A percentile compares a stretch with the other conserved stretches of the same genome.
Conservation (phyloP, 2,797 vertebrate genomes). For the Rhinophrynus dorsalis region DNA sequence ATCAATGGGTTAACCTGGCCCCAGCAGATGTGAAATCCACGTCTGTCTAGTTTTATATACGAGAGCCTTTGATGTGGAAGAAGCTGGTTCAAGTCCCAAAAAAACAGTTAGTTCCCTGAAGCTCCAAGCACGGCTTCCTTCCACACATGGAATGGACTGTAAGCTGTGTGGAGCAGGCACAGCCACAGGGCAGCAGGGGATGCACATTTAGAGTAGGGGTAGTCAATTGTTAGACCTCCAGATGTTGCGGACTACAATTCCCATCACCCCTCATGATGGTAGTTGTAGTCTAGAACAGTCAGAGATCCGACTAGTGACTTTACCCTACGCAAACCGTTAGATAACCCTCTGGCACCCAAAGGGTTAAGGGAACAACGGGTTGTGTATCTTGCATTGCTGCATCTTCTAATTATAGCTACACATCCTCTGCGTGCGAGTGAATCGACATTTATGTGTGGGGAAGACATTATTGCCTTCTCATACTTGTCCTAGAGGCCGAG, state of each 20-base stretch:
- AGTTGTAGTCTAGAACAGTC: too few species aligned
- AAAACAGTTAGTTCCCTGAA: not conserved
- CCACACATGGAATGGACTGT: not conserved
- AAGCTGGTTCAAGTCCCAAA: not conserved
- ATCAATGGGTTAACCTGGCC: not conserved
- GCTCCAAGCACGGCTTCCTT: not conserved
- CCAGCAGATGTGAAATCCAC: not conserved
- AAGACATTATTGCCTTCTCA: constrained; percentile 1
- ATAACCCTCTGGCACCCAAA: too few species aligned
- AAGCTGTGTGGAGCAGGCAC: not conserved
- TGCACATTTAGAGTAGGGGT: too few species aligned
- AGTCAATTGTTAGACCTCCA: too few species aligned
- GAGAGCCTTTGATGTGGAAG: constrained; percentile 7
- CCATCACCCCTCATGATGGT: too few species aligned
- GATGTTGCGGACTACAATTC: too few species aligned
- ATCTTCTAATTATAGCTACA: too few species aligned
- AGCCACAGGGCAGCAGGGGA: not conserved
- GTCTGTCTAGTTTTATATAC: not conserved
- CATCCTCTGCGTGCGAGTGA: too few species aligned
- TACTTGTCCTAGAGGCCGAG: not conserved
- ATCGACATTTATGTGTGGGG: not conserved
- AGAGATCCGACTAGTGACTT: too few species aligned
- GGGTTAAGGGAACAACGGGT: too few species aligned
- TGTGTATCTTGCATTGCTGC: not conserved
- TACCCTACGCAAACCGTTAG: not conserved